Conservation (phyloP, 1,140 invertebrate genomes). For the Polypedilum pembai region DNA sequence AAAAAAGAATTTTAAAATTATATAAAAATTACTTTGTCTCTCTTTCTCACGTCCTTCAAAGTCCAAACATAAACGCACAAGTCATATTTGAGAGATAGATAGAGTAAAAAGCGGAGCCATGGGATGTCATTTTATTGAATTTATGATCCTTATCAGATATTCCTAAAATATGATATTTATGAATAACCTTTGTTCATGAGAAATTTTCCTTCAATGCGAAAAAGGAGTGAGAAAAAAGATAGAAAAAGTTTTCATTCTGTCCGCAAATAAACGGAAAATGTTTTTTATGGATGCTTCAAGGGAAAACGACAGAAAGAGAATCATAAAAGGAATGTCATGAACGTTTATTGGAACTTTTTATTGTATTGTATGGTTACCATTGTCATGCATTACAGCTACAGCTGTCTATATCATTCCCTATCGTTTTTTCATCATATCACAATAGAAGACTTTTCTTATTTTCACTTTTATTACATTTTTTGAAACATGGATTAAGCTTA, state of each 20-base stretch:
- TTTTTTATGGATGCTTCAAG: too few relatives aligned
- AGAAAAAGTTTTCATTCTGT: neutral
- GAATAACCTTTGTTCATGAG: slow-evolving; percentile 10
- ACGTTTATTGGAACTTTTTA: neutral
- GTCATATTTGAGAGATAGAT: neutral
- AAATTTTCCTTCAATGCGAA: neutral
- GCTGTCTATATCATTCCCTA: too few relatives aligned
- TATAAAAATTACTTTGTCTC: neutral
- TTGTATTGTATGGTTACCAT: too few relatives aligned
- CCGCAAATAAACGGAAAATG: neutral
- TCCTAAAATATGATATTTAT: slow-evolving; percentile 12
- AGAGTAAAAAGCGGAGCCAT: neutral
- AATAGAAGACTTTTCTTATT: too few relatives aligned
- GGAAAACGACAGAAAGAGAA: neutral
- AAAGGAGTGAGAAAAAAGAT: neutral
- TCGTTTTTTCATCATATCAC: too few relatives aligned
- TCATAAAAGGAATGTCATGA: slow-evolving; percentile 1
- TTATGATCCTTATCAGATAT: slow-evolving; percentile 25
- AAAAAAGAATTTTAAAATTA: too few relatives aligned
- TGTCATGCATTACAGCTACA: too few relatives aligned
- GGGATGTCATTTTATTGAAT: slow-evolving; percentile 27
- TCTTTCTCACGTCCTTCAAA: neutral
- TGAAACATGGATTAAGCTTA: too few relatives aligned
- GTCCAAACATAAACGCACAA: neutral
- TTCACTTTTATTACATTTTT: too few relatives aligned